A percentile compares a stretch with the other conserved stretches of the same genome.
Evolutionary conservation across 1,140 invertebrate species (phyloP).

Genomic region (Chlorops oryzae): DNA sequence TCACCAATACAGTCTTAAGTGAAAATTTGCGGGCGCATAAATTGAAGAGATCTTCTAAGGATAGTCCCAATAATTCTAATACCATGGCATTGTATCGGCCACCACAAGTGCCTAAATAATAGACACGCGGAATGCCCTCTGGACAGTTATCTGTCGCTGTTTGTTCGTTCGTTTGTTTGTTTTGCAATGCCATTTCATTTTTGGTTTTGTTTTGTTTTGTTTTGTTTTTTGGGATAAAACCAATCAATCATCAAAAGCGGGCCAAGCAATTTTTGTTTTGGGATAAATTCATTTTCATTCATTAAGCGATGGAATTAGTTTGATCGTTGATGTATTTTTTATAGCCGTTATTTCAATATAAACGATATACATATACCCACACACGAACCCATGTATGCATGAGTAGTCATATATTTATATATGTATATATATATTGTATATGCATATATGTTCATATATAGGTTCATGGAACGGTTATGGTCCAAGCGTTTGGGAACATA

Average conservation of each 20-base stretch:
- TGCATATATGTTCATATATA: not conserved
- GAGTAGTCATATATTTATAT: not conserved
- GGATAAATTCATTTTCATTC: no score
- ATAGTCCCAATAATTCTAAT: constrained; percentile 73
- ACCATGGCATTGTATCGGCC: constrained; percentile 74
- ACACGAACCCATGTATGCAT: not conserved
- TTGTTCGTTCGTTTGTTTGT: not conserved
- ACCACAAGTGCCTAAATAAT: constrained; percentile 80
- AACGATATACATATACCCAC: no score
- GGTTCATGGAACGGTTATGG: no score
- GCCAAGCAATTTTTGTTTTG: no score
- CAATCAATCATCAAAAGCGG: not conserved
- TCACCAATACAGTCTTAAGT: constrained; percentile 74
- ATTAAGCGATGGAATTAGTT: no score
- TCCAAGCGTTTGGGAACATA: no score
- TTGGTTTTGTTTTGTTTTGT: no score
- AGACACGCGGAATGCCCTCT: constrained; percentile 73
- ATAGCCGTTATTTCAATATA: no score
- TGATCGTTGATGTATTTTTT: no score
- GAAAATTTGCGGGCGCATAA: constrained; percentile 71
- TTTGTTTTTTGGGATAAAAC: not conserved
- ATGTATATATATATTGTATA: not conserved
- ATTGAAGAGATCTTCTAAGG: constrained; percentile 74
- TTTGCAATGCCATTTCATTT: not conserved
- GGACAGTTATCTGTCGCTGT: constrained; percentile 49